Percentiles rank a stretch among this genome's conserved stretches.
These are phyloP conservation scores for Equus quagga DNA, from an alignment of 2,113 vertebrate genomes.

Conservation along the genomic window DNA sequence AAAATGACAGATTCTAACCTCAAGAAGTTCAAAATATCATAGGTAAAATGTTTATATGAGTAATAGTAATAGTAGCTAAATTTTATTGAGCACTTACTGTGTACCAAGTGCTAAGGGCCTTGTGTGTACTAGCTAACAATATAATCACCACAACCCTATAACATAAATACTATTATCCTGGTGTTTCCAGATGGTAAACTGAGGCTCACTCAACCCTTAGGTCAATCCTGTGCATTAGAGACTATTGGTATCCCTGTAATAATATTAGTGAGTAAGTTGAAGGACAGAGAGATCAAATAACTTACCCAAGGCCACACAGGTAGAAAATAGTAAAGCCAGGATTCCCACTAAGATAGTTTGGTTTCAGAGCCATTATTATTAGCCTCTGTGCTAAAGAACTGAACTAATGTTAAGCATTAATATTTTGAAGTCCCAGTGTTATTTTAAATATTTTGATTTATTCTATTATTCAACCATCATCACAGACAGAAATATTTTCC, in stretches of 20 bases:
- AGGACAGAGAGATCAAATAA: not conserved
- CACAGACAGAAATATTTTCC: slow-evolving; percentile 35
- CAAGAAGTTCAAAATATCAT: slow-evolving; percentile 20
- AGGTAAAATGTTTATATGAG: not conserved
- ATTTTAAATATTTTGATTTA: slow-evolving; percentile 59
- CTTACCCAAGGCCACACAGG: not conserved
- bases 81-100: not conserved
- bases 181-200: not conserved
- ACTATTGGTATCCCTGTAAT: not conserved
- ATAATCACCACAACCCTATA: not conserved
- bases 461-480: slow-evolving; percentile 8
- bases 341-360: not conserved
- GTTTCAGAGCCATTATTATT: not conserved
- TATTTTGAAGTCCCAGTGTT: slow-evolving; percentile 47
- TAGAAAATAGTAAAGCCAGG: not conserved
- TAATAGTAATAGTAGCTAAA: not conserved
- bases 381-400: not conserved
- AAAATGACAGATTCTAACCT: not conserved
- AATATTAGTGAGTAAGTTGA: not conserved
- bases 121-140: not conserved
- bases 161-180: not conserved
- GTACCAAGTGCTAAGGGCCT: not conserved
- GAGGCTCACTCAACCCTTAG: not conserved
- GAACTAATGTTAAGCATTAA: not conserved
- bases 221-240: not conserved